Conservation (phyloP, 2,113 vertebrate species). For the Cathartes aura region DNA sequence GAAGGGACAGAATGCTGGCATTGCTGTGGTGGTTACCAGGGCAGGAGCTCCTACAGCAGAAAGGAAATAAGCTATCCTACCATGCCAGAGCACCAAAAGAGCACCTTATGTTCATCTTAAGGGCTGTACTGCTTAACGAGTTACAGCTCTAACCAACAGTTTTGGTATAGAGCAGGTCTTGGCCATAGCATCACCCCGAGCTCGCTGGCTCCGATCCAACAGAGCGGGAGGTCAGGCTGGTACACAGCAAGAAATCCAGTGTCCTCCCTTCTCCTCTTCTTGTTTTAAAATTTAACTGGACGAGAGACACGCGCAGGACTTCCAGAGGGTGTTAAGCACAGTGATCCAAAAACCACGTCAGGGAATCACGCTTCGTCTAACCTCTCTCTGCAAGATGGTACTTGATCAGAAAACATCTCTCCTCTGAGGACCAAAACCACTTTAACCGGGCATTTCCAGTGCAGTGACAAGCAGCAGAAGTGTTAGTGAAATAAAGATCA, state of each 20-base stretch:
- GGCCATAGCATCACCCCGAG: not conserved
- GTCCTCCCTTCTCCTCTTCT: not conserved
- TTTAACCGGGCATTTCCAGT: rapidly evolving
- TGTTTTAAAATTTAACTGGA: not conserved
- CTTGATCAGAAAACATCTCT: not conserved
- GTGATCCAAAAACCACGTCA: not conserved
- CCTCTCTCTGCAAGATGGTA: not conserved
- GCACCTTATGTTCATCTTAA: too few relatives aligned
- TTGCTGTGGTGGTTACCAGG: not conserved
- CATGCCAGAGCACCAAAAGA: not conserved
- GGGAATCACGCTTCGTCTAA: not conserved
- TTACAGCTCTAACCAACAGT: not conserved
- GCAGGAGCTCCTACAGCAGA: not conserved
- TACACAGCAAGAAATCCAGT: not conserved
- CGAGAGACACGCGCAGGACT: rapidly evolving
- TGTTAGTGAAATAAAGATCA: not conserved
- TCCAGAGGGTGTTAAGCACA: not conserved
- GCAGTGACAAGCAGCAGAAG: too few relatives aligned
- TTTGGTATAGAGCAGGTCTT: not conserved
- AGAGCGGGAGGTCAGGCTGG: not conserved
- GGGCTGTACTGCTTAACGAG: not conserved
- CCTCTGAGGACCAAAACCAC: not conserved
- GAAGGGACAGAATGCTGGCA: not conserved
- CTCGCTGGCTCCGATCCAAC: rapidly evolving
- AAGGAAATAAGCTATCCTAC: not conserved